Conservation (phyloP, 2,113 vertebrate genomes). For the Peromyscus leucopus region DNA sequence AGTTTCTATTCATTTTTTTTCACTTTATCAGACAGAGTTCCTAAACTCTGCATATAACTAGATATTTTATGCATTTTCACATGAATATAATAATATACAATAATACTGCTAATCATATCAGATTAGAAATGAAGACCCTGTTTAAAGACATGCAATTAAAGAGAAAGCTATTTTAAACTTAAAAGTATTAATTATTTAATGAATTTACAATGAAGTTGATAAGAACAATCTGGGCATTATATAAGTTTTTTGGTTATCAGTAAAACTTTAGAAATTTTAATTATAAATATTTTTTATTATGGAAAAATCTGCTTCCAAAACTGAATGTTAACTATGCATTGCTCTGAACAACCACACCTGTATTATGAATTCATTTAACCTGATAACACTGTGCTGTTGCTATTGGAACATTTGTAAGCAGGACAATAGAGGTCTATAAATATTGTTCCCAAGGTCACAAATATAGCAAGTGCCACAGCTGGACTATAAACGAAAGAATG, state of each 20-base stretch:
- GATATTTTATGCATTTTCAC: conserved; percentile 28
- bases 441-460: neutral
- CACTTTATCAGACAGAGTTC: neutral
- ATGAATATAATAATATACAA: neutral
- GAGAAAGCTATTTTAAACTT: conserved; percentile 46
- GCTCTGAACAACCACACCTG: neutral
- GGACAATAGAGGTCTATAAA: conserved; percentile 39
- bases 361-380: conserved; percentile 1
- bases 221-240: neutral
- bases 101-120: conserved; percentile 4
- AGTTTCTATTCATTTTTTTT: neutral
- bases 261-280: conserved; percentile 32
- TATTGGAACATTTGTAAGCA: neutral
- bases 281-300: neutral
- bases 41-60: conserved; percentile 31
- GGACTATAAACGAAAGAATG: neutral
- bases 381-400: neutral
- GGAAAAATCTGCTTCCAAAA: conserved; percentile 16
- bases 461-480: neutral
- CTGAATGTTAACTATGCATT: neutral
- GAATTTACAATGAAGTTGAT: conserved; percentile 6
- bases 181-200: conserved; percentile 13
- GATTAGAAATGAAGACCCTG: conserved; percentile 3
- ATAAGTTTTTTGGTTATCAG: neutral
- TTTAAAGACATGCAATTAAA: conserved; percentile 52